These are phyloP conservation scores for Ditylenchus dipsaci DNA, from an alignment of 1,140 invertebrate genomes.

Conservation along the genomic window DNA sequence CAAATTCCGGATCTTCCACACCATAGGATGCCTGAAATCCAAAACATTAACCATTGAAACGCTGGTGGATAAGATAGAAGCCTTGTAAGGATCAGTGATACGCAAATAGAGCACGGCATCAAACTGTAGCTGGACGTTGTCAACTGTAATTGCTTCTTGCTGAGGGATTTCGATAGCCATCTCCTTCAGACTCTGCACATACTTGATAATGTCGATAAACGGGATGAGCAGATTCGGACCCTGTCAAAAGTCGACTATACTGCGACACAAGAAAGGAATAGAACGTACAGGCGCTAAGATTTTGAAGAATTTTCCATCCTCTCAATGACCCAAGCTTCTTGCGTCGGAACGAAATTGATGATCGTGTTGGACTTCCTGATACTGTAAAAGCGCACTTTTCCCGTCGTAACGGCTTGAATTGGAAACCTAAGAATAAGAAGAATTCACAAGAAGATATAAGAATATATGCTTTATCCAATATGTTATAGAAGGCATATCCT, in stretches of 20 bases:
- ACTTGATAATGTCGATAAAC: conserved; percentile 85
- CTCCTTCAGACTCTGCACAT: conserved; percentile 98
- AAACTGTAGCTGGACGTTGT: conserved; percentile 79
- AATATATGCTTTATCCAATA: too few relatives aligned
- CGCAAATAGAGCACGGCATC: conserved; percentile 94
- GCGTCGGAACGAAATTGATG: conserved; percentile 94
- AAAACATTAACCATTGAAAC: neutral
- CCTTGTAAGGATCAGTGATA: conserved; percentile 84
- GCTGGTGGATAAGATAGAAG: neutral
- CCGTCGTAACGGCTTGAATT: too few relatives aligned
- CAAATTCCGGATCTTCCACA: conserved; percentile 99
- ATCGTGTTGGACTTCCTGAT: neutral
- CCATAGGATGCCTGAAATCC: conserved; percentile 79
- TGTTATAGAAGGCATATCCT: too few relatives aligned
- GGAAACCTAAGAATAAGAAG: too few relatives aligned
- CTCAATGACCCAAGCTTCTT: conserved; percentile 98
- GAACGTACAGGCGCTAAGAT: conserved; percentile 72
- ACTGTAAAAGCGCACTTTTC: neutral
- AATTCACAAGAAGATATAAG: too few relatives aligned
- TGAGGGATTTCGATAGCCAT: conserved; percentile 97
- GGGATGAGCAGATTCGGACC: conserved; percentile 89
- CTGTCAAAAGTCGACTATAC: conserved; percentile 44
- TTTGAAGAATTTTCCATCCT: conserved; percentile 75
- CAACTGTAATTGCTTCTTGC: conserved; percentile 91
- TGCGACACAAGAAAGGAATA: neutral